Evolutionary conservation across 2,888 invertebrate genomes (phyloP), one percentile per base, ranked within the genome.

Genomic region (Pocota personata): DNA sequence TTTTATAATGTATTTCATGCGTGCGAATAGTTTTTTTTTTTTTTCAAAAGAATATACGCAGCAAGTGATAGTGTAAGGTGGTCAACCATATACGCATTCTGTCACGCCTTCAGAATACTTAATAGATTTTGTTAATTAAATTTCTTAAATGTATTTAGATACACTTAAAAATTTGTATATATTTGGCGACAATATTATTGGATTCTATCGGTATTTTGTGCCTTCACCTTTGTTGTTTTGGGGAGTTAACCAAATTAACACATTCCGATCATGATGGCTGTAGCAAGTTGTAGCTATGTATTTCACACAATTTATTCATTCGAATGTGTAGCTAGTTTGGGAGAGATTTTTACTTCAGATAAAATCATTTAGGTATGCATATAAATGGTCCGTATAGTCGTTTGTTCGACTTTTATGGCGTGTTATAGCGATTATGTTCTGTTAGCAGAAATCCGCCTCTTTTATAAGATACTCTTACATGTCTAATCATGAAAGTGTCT

Each of bases 231-330:
- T 27, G 4, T 16, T 10, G 10, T 10, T 40, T 58, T 16, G 32
- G 57, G 57, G 57, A 46, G 46, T 24, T 46, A 24, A 43, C 35
- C 48, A 37, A 72, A 72, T 72, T 58, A 72, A 24, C 71, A 72
- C 48, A 24, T 72, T 46, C 19, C 46, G 14, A 32, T 16, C n/a
- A 37, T 10, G 43, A 5, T 8, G 35, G 35, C 21, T 32, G 16
- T 35, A 66, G 14, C 21, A 24, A 24, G 14, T 66, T 10, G 35
- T 8, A 64, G 19, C 12, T 40, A 5, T 37, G 12, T 12, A 6
- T 7, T 43, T 8, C 2, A 14, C 4, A 3, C 8, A 12, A n/a
- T 16, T 43, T 27, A 60, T 27, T 37, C 6, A 3, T 30, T 48
- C 21, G 8, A 21, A 46, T 3, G 8, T 50, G 19, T 12, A 12